phyloP scores from a whole-genome alignment of 2,888 invertebrate genomes.

The Tetheella fluctuosa region DNA sequence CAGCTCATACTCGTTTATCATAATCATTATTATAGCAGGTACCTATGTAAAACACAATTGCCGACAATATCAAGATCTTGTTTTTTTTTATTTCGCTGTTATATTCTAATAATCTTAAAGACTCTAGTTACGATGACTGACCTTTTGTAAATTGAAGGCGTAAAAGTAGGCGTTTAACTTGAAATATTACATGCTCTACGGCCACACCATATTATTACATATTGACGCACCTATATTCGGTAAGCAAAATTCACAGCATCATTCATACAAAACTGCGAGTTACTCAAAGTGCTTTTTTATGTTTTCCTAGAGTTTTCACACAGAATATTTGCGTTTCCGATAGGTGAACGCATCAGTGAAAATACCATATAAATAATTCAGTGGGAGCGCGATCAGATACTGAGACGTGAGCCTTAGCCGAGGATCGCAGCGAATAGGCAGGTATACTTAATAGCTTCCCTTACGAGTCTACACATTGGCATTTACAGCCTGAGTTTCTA shows the following conservation, averaged over 20 bases:
- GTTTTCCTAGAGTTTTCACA: conserved; percentile 48
- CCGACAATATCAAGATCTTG: no score
- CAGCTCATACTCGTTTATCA: no score
- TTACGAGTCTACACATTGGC: conserved; percentile 17
- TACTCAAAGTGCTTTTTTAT: conserved; percentile 57
- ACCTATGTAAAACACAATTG: no score
- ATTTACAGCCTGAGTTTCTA: conserved; percentile 19
- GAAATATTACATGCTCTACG: no score
- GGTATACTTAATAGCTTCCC: conserved; percentile 31
- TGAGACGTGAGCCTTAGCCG: conserved; percentile 20
- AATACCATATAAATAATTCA: conserved; percentile 67
- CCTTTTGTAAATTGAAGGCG: no score
- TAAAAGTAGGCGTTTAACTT: no score
- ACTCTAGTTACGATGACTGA: no score
- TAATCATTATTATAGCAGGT: no score
- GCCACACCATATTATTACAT: no score
- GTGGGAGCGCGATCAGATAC: conserved; percentile 41
- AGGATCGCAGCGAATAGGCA: conserved; percentile 21
- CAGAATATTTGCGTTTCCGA: conserved; percentile 53
- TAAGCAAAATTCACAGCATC: conserved; percentile 11
- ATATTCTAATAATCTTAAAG: no score
- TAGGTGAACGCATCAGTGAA: conserved; percentile 60
- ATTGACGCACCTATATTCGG: neutral
- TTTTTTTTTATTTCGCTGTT: no score
- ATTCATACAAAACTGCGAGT: conserved; percentile 21